Evolutionary conservation across 2,888 invertebrate genomes (phyloP).

Genomic region (Drosophila buzzatii): DNA sequence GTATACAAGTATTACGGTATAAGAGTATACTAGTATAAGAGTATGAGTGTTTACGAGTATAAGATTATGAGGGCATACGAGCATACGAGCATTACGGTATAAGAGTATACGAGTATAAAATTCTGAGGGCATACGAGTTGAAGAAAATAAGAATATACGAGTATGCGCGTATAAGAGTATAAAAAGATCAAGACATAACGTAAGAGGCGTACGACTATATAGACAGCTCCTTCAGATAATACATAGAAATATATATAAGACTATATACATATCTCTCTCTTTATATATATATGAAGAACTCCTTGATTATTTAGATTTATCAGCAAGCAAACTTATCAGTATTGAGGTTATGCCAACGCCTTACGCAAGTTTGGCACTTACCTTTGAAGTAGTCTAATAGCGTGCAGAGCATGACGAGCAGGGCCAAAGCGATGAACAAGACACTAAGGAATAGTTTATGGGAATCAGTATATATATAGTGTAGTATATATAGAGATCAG

Average conservation of each 20-base stretch:
- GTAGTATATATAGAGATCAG: neutral
- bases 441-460: conserved; percentile 26
- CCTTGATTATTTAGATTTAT: conserved; percentile 6
- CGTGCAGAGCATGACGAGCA: conserved; percentile 58
- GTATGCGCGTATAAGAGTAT: too few species aligned
- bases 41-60: too few species aligned
- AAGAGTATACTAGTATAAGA: too few species aligned
- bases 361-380: conserved; percentile 14
- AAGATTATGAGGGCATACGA: too few species aligned
- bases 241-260: neutral
- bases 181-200: too few species aligned
- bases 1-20: too few species aligned
- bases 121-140: too few species aligned
- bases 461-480: neutral
- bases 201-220: neutral
- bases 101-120: too few species aligned
- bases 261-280: neutral
- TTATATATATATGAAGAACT: neutral
- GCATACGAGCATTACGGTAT: too few species aligned
- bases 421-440: conserved; percentile 37
- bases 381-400: conserved; percentile 57
- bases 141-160: too few species aligned
- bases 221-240: neutral
- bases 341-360: neutral
- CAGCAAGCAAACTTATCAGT: conserved; percentile 1